phyloP scores from a whole-genome alignment of 2,888 invertebrate species.

The Agonopterix arenella region DNA sequence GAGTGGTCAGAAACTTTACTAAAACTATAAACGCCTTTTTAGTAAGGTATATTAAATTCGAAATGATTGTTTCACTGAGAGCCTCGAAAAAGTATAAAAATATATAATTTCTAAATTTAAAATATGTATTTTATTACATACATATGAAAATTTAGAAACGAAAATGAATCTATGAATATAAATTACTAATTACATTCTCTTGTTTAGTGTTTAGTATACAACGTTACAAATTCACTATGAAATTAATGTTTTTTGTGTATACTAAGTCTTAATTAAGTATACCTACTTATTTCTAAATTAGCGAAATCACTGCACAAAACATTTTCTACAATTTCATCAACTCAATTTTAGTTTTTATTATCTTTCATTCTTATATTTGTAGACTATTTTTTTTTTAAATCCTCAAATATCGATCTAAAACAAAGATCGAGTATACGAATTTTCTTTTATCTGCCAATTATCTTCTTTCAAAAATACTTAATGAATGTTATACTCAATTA shows the following conservation, averaged over 20 bases:
- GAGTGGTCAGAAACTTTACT: constrained; percentile 3
- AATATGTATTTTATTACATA: constrained; percentile 43
- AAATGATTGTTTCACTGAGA: constrained; percentile 8
- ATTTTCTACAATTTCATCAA: constrained; percentile 6
- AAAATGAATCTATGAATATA: constrained; percentile 7
- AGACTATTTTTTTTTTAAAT: no score
- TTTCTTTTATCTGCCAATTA: no score
- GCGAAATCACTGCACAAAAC: constrained; percentile 11
- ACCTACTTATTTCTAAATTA: constrained; percentile 13
- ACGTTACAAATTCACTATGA: neutral
- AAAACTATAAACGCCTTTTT: constrained; percentile 2
- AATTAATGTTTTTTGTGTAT: neutral
- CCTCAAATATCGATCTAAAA: no score
- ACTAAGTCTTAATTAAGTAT: constrained; percentile 5
- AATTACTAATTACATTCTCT: constrained; percentile 4
- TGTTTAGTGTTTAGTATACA: neutral
- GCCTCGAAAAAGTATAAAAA: constrained; percentile 2
- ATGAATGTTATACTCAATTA: no score
- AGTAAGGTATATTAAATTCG: constrained; percentile 7
- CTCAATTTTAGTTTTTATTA: no score
- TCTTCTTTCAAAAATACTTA: no score
- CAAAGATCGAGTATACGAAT: no score
- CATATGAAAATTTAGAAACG: constrained; percentile 39
- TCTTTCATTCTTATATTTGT: no score
- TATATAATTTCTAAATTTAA: constrained; percentile 30